Conservation (phyloP, 2,113 vertebrate genomes). For the Plotosus lineatus region DNA sequence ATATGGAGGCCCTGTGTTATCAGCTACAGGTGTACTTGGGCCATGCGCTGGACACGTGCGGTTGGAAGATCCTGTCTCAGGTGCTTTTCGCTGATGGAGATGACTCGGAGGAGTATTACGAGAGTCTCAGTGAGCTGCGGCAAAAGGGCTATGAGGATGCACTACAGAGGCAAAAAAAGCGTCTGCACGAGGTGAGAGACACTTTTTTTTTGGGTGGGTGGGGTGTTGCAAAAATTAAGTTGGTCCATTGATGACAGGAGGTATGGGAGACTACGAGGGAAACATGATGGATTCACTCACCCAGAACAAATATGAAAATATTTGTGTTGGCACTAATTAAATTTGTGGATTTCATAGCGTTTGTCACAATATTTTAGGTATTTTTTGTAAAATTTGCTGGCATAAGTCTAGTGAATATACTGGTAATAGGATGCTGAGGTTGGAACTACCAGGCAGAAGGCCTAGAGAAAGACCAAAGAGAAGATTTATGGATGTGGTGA, state of each 20-base stretch:
- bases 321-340: not conserved
- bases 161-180: slow-evolving; percentile 80
- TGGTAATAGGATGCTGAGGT: too few relatives aligned
- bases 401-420: too few relatives aligned
- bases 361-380: too few relatives aligned
- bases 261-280: not conserved
- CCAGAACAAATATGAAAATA: too few relatives aligned
- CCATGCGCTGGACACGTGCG: slow-evolving; percentile 92
- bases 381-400: not conserved
- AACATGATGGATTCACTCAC: not conserved
- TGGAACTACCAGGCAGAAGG: too few relatives aligned
- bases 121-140: slow-evolving; percentile 91
- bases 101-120: slow-evolving; percentile 94
- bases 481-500: too few relatives aligned
- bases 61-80: slow-evolving; percentile 96
- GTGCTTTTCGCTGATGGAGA: slow-evolving; percentile 90
- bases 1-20: slow-evolving; percentile 84
- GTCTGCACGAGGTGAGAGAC: slow-evolving; percentile 86
- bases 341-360: not conserved
- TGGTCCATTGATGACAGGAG: not conserved
- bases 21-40: slow-evolving; percentile 91
- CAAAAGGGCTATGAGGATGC: slow-evolving; percentile 95
- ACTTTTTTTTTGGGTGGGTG: too few relatives aligned
- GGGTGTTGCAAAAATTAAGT: not conserved
- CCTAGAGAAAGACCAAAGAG: too few relatives aligned